Evolutionary conservation across 37 sponge, comb jelly and placozoan species (phyloP).

Genomic region (Halichondria panicea): DNA sequence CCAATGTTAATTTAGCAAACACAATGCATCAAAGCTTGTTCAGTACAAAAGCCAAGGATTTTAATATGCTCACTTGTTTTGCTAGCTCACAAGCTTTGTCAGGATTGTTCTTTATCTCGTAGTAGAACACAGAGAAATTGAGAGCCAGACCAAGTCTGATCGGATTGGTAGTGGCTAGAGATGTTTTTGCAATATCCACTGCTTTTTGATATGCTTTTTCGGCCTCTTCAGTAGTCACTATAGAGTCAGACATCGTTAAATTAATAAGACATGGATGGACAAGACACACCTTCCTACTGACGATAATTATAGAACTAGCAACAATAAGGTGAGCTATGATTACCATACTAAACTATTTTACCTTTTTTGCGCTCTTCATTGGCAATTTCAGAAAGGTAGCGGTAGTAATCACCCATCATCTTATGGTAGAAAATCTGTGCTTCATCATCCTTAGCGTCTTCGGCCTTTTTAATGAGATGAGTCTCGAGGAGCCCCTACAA

Average conservation of each 20-base stretch:
- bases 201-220: slow-evolving; percentile 68
- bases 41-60: not conserved
- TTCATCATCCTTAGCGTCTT: slow-evolving; percentile 29
- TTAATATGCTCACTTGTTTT: slow-evolving; percentile 37
- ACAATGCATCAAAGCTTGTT: too few relatives aligned
- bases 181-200: slow-evolving; percentile 11
- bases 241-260: not conserved
- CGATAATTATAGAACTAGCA: too few relatives aligned
- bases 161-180: slow-evolving; percentile 69
- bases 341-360: too few relatives aligned
- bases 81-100: slow-evolving; percentile 86
- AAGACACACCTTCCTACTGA: too few relatives aligned
- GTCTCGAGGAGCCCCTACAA: slow-evolving; percentile 56
- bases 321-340: too few relatives aligned
- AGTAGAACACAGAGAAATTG: slow-evolving; percentile 88
- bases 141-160: slow-evolving; percentile 86
- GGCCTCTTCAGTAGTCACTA: slow-evolving; percentile 34
- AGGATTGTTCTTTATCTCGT: slow-evolving; percentile 69
- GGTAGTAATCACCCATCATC: slow-evolving; percentile 96
- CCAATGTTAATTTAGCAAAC: too few relatives aligned
- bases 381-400: slow-evolving; percentile 87
- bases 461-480: slow-evolving; percentile 25
- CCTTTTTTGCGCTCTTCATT: not conserved
- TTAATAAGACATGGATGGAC: too few relatives aligned
- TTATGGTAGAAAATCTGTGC: slow-evolving; percentile 87